Conservation (phyloP, 2,797 vertebrate genomes). For the Brotula barbata region DNA sequence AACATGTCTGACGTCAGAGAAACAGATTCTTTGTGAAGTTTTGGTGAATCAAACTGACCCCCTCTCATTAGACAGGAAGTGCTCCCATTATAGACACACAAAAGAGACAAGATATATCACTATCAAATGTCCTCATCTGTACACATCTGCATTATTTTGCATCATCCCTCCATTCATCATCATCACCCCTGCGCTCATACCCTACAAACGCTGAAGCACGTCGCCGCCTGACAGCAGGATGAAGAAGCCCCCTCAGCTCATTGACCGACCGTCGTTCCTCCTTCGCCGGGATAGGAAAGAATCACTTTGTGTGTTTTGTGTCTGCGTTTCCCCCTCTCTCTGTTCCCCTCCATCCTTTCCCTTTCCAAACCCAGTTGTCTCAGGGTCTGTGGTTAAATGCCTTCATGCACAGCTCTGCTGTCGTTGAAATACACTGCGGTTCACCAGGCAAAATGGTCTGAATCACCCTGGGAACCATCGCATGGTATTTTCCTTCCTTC, state of each 20-base stretch:
- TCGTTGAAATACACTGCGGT: conserved; percentile 51
- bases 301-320: conserved; percentile 9
- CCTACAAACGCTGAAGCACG: conserved; percentile 5
- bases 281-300: conserved; percentile 23
- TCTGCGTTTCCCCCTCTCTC: background rate
- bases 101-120: too few relatives aligned
- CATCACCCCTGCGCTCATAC: conserved; percentile 8
- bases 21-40: too few relatives aligned
- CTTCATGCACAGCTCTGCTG: conserved; percentile 60
- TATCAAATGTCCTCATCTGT: too few relatives aligned
- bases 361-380: conserved; percentile 41
- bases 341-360: conserved; percentile 4
- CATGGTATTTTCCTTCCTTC: conserved; percentile 54
- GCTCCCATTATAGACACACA: too few relatives aligned
- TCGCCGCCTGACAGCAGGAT: background rate
- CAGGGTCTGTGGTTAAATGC: conserved; percentile 59
- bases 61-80: too few relatives aligned
- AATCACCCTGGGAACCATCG: conserved; percentile 49
- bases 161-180: conserved; percentile 5
- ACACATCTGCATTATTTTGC: too few relatives aligned
- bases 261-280: conserved; percentile 7
- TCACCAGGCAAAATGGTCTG: conserved; percentile 60
- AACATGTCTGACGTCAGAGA: too few relatives aligned
- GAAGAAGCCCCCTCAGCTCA: conserved; percentile 12
- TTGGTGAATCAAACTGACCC: too few relatives aligned